Percentiles rank a stretch among this genome's conserved stretches.
phyloP scores from a whole-genome alignment of 2,888 invertebrate species.

The Tyria jacobaeae region DNA sequence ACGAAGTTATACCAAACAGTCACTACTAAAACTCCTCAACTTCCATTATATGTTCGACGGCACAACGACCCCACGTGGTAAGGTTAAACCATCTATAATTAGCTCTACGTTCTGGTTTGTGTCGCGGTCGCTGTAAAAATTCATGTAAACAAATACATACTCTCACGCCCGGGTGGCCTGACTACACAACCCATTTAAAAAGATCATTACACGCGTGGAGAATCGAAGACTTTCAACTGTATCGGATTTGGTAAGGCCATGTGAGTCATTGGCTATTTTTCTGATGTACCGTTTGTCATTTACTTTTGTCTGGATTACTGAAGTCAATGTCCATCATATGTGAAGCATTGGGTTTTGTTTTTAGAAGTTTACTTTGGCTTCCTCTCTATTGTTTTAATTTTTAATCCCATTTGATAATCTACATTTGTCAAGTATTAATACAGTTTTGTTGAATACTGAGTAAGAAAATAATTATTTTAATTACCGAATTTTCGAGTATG shows the following conservation, averaged over 20 bases:
- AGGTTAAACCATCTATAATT: conserved; percentile 81
- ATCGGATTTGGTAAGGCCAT: conserved; percentile 51
- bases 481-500: no score
- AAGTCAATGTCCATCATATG: conserved; percentile 42
- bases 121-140: conserved; percentile 85
- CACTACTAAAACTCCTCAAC: conserved; percentile 34
- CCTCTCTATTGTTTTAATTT: background rate
- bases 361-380: conserved; percentile 5
- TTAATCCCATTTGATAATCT: background rate
- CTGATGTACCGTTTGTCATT: conserved; percentile 68
- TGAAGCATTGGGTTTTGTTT: conserved; percentile 11
- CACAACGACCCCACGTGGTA: conserved; percentile 79
- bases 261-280: conserved; percentile 51
- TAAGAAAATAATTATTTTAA: background rate
- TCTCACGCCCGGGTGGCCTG: conserved; percentile 82
- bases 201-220: conserved; percentile 40
- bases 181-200: conserved; percentile 57
- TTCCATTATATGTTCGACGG: conserved; percentile 45
- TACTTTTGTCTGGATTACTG: conserved; percentile 44
- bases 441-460: background rate
- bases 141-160: conserved; percentile 81
- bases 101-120: conserved; percentile 81
- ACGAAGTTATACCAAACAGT: conserved; percentile 1
- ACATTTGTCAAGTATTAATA: background rate
- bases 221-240: conserved; percentile 23